Conservation (phyloP, 23 tunicate genomes). For the Ascidia mentula region DNA sequence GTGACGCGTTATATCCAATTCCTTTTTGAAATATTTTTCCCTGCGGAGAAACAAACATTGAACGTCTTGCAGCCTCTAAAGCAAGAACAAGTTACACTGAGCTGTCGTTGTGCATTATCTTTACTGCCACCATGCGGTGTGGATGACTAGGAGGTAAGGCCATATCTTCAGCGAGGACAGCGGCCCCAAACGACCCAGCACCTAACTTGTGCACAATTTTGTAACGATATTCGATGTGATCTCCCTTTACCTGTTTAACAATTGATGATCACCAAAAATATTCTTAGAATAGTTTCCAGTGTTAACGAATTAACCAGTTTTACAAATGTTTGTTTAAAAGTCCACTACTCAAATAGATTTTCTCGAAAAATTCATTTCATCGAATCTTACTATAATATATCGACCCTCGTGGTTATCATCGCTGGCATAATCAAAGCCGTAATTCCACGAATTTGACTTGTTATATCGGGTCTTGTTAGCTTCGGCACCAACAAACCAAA, state of each 20-base stretch:
- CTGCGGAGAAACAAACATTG: conserved; percentile 12
- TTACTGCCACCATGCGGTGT: conserved; percentile 73
- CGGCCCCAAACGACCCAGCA: conserved; percentile 91
- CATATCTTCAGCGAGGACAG: conserved; percentile 79
- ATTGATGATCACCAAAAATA: no score
- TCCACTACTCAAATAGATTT: no score
- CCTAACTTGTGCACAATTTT: conserved; percentile 81
- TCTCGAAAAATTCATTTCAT: no score
- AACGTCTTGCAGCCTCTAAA: neutral
- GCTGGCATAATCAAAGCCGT: conserved; percentile 60
- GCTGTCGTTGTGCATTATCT: conserved; percentile 79
- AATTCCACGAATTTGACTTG: conserved; percentile 33
- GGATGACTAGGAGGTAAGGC: conserved; percentile 30
- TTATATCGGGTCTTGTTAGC: conserved; percentile 43
- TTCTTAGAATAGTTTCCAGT: no score
- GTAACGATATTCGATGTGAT: conserved; percentile 90
- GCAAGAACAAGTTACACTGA: conserved; percentile 33
- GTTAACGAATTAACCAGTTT: no score
- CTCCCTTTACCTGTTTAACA: conserved; percentile 77
- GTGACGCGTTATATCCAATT: conserved; percentile 60
- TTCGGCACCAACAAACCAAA: conserved; percentile 63
- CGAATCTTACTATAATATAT: conserved; percentile 47
- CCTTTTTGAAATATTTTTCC: conserved; percentile 73
- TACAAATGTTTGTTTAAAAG: no score
- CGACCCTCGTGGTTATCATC: conserved; percentile 49